Conservation (phyloP, 2,113 vertebrate genomes). For the Halichoerus grypus region DNA sequence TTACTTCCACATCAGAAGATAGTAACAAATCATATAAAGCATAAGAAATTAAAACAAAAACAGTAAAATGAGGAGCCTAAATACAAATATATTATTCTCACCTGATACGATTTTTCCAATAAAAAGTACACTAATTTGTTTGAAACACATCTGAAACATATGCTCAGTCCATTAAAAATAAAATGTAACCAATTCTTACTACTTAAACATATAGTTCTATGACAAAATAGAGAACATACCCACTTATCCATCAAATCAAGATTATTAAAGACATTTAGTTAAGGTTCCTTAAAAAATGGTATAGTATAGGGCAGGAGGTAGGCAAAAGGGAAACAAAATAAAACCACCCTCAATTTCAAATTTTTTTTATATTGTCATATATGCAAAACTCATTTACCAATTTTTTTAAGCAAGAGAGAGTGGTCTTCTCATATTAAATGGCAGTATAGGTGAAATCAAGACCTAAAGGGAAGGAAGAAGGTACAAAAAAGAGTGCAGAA, state of each 20-base stretch:
- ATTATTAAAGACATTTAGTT: slow-evolving; percentile 38
- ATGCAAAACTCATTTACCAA: slow-evolving; percentile 28
- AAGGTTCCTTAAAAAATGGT: slow-evolving; percentile 45
- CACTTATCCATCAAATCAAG: background rate
- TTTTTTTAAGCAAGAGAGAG: background rate
- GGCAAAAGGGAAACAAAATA: background rate
- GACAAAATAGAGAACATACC: slow-evolving; percentile 25
- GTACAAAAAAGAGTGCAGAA: background rate
- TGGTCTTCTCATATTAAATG: background rate
- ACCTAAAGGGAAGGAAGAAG: background rate
- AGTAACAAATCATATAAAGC: slow-evolving; percentile 39
- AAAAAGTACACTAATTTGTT: background rate
- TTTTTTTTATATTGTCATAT: background rate
- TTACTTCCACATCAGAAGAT: slow-evolving; percentile 45
- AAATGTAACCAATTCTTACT: slow-evolving; percentile 54
- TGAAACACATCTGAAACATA: slow-evolving; percentile 31
- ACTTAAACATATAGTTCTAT: background rate
- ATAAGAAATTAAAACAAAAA: slow-evolving; percentile 29
- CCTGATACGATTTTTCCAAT: background rate
- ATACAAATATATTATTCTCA: slow-evolving; percentile 27
- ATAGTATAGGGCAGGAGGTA: background rate
- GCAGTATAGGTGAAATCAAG: background rate
- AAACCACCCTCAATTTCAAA: slow-evolving; percentile 36
- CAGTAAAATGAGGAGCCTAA: background rate
- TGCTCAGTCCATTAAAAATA: slow-evolving; percentile 16